phyloP scores from a whole-genome alignment of 2,797 vertebrate species.

The Monodelphis domestica region DNA sequence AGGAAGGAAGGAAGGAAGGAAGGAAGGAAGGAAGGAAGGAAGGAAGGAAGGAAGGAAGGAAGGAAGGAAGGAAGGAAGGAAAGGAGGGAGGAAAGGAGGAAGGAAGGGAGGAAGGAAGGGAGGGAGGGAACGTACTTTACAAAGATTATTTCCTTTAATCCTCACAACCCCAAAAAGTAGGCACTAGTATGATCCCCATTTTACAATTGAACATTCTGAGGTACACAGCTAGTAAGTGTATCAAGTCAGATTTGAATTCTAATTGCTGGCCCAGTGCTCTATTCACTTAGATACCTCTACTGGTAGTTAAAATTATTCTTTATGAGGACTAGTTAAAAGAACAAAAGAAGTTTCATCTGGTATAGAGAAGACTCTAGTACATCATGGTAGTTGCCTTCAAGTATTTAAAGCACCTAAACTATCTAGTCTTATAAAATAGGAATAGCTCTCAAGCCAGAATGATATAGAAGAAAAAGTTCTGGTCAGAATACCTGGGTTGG shows the following conservation, averaged over 20 bases:
- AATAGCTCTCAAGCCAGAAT: not conserved
- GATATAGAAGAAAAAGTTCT: not conserved
- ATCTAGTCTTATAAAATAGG: not conserved
- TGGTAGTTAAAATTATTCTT: not conserved
- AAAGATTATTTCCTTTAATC: not conserved
- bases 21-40: no score
- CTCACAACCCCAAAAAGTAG: not conserved
- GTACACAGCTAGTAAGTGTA: not conserved
- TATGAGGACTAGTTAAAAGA: not conserved
- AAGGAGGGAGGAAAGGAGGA: no score
- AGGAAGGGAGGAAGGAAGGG: not conserved
- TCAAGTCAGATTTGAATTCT: not conserved
- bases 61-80: no score
- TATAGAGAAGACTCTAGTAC: not conserved
- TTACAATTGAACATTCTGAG: not conserved
- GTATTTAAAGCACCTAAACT: not conserved
- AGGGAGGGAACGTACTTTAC: not conserved
- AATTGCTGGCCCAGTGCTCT: not conserved
- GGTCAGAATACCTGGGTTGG: not conserved
- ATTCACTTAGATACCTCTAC: not conserved
- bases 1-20: no score
- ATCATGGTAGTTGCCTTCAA: not conserved
- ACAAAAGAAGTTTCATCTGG: not conserved
- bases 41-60: no score
- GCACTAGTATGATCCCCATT: not conserved